Evolutionary conservation across 2,797 vertebrate genomes (phyloP), one percentile per base, ranked within the genome.

Genomic region (Chaunax sp.): DNA sequence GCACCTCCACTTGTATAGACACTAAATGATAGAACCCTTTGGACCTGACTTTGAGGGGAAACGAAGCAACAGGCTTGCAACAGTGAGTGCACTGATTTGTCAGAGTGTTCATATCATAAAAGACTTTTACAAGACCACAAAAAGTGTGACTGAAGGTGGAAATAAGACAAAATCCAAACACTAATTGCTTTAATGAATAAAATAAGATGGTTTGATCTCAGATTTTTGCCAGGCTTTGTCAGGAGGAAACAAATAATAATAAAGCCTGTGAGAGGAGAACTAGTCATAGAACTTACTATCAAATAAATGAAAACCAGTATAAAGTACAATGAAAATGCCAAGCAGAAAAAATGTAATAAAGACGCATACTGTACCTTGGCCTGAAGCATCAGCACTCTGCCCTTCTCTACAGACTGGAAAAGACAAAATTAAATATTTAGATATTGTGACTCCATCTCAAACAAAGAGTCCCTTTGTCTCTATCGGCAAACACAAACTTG

Each of bases 371-470:
- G 18, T 87, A 99, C 98, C 98, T 99, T 99, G 70, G 97, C 97
- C 90, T 99, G 97, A 69, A 98, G 95, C 81, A 99, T 93, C 62
- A 99, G 89, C 56, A 93, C 90, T 85, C 92, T 94, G 52, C 98
- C 97, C 91, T 92, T 97, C 72, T 84, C 95, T 60, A 95, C 89
- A 79, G 97, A 96, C 98, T 99, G 89, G 18, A 75, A 83, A 79
- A 69, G 57, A 59, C 19, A 69, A 2, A 75, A 72, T 43, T 0
- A 59, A 72, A 76, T 43, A 71, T 76, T 81, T 54, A 75, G 43
- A 74, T 16, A 13, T 16, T 14, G 30, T 40, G 61, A 81, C 41
- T 70, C 38, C 38, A 40, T 53, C 37, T 53, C 10, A 12, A 37
- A 47, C 38, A 45, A 10, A 26, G 6, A 1, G 1, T 43, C 10